Percentiles rank a stretch among this genome's conserved stretches.
Conservation (phyloP, 92 coral and sea anemone genomes). For the Palythoa caribaeorum region DNA sequence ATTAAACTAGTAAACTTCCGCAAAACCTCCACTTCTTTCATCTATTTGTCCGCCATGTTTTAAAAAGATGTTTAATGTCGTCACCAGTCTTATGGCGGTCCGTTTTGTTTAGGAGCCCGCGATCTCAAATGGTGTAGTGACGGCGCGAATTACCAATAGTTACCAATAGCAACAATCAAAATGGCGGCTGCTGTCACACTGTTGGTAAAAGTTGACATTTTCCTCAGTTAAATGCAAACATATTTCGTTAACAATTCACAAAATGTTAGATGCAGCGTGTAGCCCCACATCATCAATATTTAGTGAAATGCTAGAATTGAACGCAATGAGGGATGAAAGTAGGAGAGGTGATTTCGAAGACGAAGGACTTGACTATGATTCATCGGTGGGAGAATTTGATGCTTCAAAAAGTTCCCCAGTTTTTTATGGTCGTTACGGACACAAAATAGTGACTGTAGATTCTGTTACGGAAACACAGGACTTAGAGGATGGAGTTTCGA, state of each 20-base stretch:
- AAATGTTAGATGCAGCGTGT: slow-evolving; percentile 85
- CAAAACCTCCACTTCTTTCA: not conserved
- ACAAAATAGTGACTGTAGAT: slow-evolving; percentile 71
- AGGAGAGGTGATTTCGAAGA: slow-evolving; percentile 72
- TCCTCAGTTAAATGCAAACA: not conserved
- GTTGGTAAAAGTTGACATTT: not conserved
- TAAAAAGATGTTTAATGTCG: not conserved
- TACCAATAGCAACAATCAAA: slow-evolving; percentile 27
- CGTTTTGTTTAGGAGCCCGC: slow-evolving; percentile 29
- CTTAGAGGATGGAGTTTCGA: slow-evolving; percentile 71
- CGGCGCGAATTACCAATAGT: not conserved
- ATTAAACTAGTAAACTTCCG: slow-evolving; percentile 12
- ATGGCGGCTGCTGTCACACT: slow-evolving; percentile 30
- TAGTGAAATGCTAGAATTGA: slow-evolving; percentile 86
- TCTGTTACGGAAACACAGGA: slow-evolving; percentile 64
- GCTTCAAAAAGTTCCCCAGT: slow-evolving; percentile 92
- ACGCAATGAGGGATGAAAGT: slow-evolving; percentile 67
- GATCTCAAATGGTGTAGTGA: not conserved
- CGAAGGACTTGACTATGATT: slow-evolving; percentile 46
- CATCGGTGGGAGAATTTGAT: slow-evolving; percentile 70
- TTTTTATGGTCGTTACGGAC: slow-evolving; percentile 93
- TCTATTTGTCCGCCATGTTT: not conserved
- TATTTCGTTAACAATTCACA: not conserved
- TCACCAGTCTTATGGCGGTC: slow-evolving; percentile 16
- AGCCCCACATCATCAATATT: slow-evolving; percentile 89